Evolutionary conservation across 2,113 vertebrate species (phyloP), one percentile per base, ranked within the genome.

Genomic region (Trematomus loennbergii): DNA sequence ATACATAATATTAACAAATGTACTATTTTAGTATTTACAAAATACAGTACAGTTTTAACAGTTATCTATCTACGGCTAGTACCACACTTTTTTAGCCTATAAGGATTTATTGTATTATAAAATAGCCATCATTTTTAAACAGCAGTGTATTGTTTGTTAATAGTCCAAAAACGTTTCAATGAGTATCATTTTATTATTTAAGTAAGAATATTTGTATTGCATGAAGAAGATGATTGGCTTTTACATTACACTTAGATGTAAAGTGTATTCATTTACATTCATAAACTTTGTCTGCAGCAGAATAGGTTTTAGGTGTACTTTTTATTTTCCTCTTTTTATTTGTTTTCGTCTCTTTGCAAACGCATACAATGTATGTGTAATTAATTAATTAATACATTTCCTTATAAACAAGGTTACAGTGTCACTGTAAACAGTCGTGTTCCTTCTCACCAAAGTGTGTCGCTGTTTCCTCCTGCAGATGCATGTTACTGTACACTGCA

Each of bases 381-480:
- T 45, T 18, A 54, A 9, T 75, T 22, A 60, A 36, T 45, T 18
- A 54, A 9, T 75, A 29, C n/a, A 61, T 18, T 49, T n/a, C 12
- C 3, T 13, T 7, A 49, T 22, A 52, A 75, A 61, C 17, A 18
- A 15, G 20, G 12, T 2, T 0, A 43, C 2, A 58, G 6, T 18
- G 40, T 54, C 43, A 3, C 36, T 52, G 69, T 49, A 45, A 12
- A 17, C 63, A n/a, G 40, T 43, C 12, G 7, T 10, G 43, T 20
- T n/a, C 13, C 11, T 66, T 89, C 70, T 83, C 75, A 52, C 91
- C 93, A 16, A 81, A 1, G 84, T 17, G 88, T 91, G 93, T 63
- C 91, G 88, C 93, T 93, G 89, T 93, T 94, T 91, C 83, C 0
- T 40, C 55, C 58, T 52, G 10, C 20, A 5, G 8, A 40, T 15